Percentiles rank a stretch among this genome's conserved stretches.
phyloP scores from a whole-genome alignment of 2,888 invertebrate genomes.

The Disparrhopalites patrizii region DNA sequence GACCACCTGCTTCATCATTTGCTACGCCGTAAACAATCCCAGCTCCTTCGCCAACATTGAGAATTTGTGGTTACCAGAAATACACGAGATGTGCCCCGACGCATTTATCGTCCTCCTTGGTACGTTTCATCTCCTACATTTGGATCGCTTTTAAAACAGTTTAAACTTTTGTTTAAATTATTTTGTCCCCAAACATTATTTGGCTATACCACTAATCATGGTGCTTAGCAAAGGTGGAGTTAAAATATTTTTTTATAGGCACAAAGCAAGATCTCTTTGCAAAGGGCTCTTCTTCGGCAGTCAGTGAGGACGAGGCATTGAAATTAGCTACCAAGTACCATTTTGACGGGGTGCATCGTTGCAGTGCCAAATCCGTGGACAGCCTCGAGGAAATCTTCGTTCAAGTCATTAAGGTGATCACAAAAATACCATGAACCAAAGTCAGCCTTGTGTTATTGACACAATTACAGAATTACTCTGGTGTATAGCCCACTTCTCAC shows the following conservation, averaged over 20 bases:
- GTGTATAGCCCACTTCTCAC: too few species aligned
- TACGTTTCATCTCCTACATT: background rate
- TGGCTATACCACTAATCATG: too few species aligned
- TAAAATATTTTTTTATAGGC: constrained; percentile 6
- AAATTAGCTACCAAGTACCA: constrained; percentile 2
- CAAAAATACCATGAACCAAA: too few species aligned
- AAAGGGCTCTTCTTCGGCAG: background rate
- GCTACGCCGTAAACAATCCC: constrained; percentile 74
- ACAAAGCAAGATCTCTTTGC: constrained; percentile 16
- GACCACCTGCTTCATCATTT: constrained; percentile 82
- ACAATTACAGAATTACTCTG: too few species aligned
- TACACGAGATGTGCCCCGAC: constrained; percentile 71
- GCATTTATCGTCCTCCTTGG: constrained; percentile 79
- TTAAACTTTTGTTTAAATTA: too few species aligned
- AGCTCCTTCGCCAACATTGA: constrained; percentile 76
- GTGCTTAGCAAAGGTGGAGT: too few species aligned
- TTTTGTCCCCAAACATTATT: too few species aligned
- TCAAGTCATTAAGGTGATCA: constrained; percentile 1
- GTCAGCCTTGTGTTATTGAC: too few species aligned
- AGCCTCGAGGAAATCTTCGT: constrained; percentile 14
- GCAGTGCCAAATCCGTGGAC: constrained; percentile 8
- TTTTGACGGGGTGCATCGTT: background rate
- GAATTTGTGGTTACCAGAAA: constrained; percentile 82
- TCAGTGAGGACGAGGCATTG: background rate
- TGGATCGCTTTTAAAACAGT: background rate